Evolutionary conservation across 30 jellyfish, hydroid and myxozoan species (phyloP), one percentile per base, ranked within the genome.

Genomic region (Turritopsis rubra): DNA sequence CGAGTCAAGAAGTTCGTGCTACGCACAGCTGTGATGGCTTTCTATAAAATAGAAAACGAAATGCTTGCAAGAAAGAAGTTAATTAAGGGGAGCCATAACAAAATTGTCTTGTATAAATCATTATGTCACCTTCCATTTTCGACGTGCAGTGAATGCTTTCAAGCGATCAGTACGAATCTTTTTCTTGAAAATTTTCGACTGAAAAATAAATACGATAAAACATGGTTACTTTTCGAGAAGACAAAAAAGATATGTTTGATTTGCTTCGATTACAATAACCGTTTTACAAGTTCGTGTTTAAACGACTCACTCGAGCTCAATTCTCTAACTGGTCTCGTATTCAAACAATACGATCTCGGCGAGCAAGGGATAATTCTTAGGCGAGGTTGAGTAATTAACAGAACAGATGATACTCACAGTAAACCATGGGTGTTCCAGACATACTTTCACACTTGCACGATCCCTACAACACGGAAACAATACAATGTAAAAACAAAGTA

Each of bases 371-470:
- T 60, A 60, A 68, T 7, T 7, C 9, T 7, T 68, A 68, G 16
- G 16, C 19, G 77, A 68, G 19, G 8, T 9, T 8, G 19, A 68
- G 13, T n/a, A 20, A 17, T 52, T 28, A 26, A 77, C 28, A 18
- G 20, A 25, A 54, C 9, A 30, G 72, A 29, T 20, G n/a, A 28
- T 28, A 85, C 96, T 81, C 78, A 91, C 97, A 92, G 80, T 89
- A 28, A 93, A 87, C 99, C 99, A 93, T 8, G 99, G 99, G 54
- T 93, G 99, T 68, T 93, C 99, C 20, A 93, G 83, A 60, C 99
- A 93, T 24, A 88, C 99, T 65, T 85, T 93, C 60, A 85, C 96
- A 27, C 97, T 85, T 78, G 96, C 93, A 21, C 99, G 85, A 31
- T 93, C 85, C 52, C 98, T 88, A 72, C 31, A 85, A 80, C 41